Base-by-base conservation (phyloP, 2,113 vertebrate species). In the Stomatorhinus ivindoensis region DNA sequence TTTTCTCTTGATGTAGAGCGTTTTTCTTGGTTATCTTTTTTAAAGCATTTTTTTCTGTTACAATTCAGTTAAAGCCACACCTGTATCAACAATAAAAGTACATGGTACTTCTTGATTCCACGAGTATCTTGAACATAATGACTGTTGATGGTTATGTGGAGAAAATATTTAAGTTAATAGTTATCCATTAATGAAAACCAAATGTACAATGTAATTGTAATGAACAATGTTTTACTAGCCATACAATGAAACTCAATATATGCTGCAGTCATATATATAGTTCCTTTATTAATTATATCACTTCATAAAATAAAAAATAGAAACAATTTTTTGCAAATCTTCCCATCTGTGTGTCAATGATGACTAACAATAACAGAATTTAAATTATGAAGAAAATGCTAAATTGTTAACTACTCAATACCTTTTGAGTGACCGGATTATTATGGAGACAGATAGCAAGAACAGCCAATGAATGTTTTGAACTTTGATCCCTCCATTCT, bases 171-270 rank as follows among this genome's bases (percentile, higher is more conserved):
- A 1, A 27, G 58, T 27, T 24, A 65, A 24, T n/a, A 65, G 58
- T n/a, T 69, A 69, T 19, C 69, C 31, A 76, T 17, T 76, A 35
- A 76, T 76, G 69, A 39, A 76, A 4, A 39, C 10, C 27, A 4
- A 31, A 73, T 35, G 65, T 73, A 73, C 3, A 73, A 35, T 31
- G n/a, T 17, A 17, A 76, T 11, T 76, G 58, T 65, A 76, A 76
- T 39, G 13, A 76, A 76, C 31, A 76, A 76, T 76, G 19, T 76
- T 76, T 76, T 39, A 35, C 69, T 76, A 4, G 27, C 9, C 44
- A 47, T 50, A 85, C 83, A 86, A 50, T 86, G 46, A 86, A 47
- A 86, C 83, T 47, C 21, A 31, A 86, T 86, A 50, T 86, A 48
- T 3, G 4, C 24, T 35, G 8, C 50, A 55, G 55, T 51, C 48